phyloP scores from a whole-genome alignment of 2,113 vertebrate genomes.

The Anolis carolinensis region DNA sequence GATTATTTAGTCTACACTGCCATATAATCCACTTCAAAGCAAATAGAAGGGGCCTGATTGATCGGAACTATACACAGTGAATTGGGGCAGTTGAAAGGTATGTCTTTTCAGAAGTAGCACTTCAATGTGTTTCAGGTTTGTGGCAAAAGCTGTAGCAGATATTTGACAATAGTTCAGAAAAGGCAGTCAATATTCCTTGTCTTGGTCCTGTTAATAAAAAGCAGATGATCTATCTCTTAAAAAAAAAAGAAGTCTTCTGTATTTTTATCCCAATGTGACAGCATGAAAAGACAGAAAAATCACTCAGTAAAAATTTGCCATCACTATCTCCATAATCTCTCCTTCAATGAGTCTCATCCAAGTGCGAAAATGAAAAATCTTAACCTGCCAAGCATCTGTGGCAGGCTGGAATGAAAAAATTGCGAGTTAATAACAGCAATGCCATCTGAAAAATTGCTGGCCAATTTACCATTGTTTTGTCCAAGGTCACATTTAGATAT shows the following conservation, averaged over 20 bases:
- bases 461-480: conserved; percentile 84
- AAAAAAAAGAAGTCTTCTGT: conserved; percentile 41
- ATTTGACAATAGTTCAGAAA: neutral
- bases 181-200: conserved; percentile 24
- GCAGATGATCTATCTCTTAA: conserved; percentile 44
- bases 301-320: conserved; percentile 77
- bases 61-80: no score
- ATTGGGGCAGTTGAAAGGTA: no score
- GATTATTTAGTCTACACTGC: no score
- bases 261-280: conserved; percentile 49
- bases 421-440: conserved; percentile 85
- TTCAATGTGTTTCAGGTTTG: neutral
- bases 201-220: conserved; percentile 16
- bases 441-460: conserved; percentile 75
- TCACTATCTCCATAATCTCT: conserved; percentile 85
- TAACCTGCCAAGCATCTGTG: conserved; percentile 88
- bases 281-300: conserved; percentile 68
- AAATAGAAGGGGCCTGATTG: no score
- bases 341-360: conserved; percentile 82
- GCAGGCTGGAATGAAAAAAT: conserved; percentile 88
- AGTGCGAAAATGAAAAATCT: conserved; percentile 90
- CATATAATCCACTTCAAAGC: no score
- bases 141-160: neutral
- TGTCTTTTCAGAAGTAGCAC: no score
- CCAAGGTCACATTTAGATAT: conserved; percentile 85